A percentile compares a stretch with the other conserved stretches of the same genome.
phyloP scores from a whole-genome alignment of 2,797 vertebrate species.

The Neoniphon sammara region DNA sequence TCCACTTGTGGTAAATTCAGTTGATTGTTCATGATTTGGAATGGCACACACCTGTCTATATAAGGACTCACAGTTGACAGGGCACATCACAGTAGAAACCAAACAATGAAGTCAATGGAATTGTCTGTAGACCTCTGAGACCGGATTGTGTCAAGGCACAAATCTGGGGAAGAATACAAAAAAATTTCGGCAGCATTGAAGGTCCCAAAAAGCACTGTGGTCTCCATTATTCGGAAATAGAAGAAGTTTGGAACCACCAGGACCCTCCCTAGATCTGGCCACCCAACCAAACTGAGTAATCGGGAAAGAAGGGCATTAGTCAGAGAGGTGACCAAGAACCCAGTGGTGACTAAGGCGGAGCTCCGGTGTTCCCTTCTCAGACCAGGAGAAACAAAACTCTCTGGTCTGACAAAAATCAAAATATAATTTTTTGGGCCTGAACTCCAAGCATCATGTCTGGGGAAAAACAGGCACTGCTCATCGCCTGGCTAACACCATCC shows the following conservation, averaged over 20 bases:
- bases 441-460: no score
- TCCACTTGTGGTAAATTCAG: no score
- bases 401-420: no score
- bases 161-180: not conserved
- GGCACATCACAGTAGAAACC: not conserved
- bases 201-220: not conserved
- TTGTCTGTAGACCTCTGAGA: constrained; percentile 3
- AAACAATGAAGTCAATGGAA: not conserved
- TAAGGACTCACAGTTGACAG: no score
- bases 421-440: no score
- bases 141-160: not conserved
- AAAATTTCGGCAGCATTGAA: not conserved
- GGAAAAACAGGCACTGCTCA: no score
- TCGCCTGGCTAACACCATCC: no score
- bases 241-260: constrained; percentile 7
- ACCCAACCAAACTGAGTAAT: not conserved
- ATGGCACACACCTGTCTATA: no score
- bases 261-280: constrained; percentile 4
- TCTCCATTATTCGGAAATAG: not conserved
- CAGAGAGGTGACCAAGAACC: constrained; percentile 1
- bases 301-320: not conserved
- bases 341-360: not conserved
- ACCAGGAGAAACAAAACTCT: no score
- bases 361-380: no score
- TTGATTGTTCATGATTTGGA: no score